Conservation (phyloP, 1,140 invertebrate genomes). For the Sipha flava region DNA sequence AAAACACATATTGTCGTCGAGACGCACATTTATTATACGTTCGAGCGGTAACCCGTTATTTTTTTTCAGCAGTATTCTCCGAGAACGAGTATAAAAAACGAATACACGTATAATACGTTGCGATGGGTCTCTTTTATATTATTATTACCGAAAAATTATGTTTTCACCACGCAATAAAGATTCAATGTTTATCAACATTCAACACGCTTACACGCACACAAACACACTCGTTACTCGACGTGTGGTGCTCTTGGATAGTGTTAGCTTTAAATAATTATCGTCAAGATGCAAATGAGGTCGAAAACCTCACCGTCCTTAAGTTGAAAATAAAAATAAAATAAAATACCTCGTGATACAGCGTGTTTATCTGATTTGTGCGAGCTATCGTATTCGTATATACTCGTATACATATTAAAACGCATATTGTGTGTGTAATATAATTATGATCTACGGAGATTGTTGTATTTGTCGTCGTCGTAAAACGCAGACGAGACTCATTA, state of each 20-base stretch:
- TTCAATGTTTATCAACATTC: not conserved
- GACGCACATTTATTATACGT: no score
- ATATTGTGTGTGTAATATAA: not conserved
- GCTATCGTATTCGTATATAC: not conserved
- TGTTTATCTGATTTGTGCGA: not conserved
- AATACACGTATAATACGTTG: no score
- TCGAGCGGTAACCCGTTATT: not conserved
- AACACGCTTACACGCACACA: not conserved
- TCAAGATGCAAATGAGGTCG: constrained; percentile 6
- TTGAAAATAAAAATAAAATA: no score
- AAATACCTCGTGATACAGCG: not conserved
- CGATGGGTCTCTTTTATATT: not conserved
- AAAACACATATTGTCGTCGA: no score
- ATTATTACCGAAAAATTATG: not conserved
- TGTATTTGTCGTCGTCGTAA: not conserved
- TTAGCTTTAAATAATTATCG: not conserved
- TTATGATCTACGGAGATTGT: not conserved
- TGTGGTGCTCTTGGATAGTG: not conserved
- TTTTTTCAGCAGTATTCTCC: not conserved
- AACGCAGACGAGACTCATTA: not conserved
- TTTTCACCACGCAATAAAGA: not conserved
- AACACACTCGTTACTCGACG: not conserved
- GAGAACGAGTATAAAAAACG: not conserved
- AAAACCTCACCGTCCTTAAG: not conserved
- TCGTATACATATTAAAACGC: no score